Conservation (phyloP, 2,113 vertebrate species). For the Plestiodon gilberti region DNA sequence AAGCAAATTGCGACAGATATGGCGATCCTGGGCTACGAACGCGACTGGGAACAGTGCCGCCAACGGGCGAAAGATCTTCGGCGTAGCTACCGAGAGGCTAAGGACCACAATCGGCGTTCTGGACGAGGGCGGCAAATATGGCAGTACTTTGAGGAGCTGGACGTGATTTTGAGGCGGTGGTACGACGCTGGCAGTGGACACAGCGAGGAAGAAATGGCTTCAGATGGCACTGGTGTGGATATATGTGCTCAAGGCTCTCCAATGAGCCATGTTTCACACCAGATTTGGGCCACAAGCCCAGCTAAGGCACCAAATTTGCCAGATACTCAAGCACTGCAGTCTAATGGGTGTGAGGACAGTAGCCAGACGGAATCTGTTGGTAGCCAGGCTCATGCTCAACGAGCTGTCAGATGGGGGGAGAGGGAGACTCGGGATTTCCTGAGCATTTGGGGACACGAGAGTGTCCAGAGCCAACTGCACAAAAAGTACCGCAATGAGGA, state of each 20-base stretch:
- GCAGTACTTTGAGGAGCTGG: background rate
- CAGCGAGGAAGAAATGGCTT: background rate
- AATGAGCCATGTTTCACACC: background rate
- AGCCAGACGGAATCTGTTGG: background rate
- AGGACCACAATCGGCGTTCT: background rate
- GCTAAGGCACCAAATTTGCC: background rate
- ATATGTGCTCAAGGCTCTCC: background rate
- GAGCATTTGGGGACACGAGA: background rate
- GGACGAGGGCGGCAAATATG: background rate
- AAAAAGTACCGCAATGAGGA: background rate
- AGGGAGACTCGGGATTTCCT: background rate
- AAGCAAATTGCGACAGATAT: background rate
- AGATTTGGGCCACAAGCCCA: background rate
- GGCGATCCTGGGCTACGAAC: background rate
- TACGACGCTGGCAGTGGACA: background rate
- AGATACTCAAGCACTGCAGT: background rate
- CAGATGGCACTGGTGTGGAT: background rate
- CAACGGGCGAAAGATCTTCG: background rate
- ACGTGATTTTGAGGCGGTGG: background rate
- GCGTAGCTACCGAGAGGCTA: background rate
- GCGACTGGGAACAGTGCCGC: background rate
- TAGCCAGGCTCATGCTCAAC: background rate
- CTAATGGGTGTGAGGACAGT: background rate
- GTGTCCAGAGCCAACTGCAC: background rate
- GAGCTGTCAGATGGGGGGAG: background rate